Evolutionary conservation across 1,140 invertebrate genomes (phyloP).

Genomic region (Papilio helenus): DNA sequence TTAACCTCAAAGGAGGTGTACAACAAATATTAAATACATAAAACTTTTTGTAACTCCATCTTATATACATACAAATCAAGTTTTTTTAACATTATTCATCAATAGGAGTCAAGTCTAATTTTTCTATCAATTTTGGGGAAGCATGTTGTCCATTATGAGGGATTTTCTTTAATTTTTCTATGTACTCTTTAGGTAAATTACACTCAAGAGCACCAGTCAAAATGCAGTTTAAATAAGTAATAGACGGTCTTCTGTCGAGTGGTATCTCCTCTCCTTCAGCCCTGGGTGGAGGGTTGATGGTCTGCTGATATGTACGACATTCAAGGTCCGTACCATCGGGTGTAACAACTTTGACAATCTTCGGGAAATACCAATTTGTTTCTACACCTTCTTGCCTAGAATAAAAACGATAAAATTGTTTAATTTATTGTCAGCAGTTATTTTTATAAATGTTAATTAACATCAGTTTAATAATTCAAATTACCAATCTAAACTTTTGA

Average conservation of each 20-base stretch:
- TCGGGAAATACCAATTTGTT: constrained; percentile 86
- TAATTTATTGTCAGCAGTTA: neutral
- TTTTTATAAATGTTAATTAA: neutral
- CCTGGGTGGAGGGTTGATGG: constrained; percentile 73
- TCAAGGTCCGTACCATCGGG: constrained; percentile 78
- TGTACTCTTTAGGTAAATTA: constrained; percentile 82
- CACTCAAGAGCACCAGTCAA: constrained; percentile 88
- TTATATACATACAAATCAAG: constrained; percentile 12
- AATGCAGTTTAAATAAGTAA: constrained; percentile 87
- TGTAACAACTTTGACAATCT: constrained; percentile 85
- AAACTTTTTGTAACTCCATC: constrained; percentile 7
- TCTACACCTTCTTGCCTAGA: constrained; percentile 90
- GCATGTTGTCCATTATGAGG: constrained; percentile 72
- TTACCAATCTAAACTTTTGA: constrained; percentile 87
- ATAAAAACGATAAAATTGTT: constrained; percentile 41
- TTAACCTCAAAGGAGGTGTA: constrained; percentile 14
- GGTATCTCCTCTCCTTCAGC: constrained; percentile 77
- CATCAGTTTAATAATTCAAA: neutral
- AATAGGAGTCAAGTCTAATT: constrained; percentile 51
- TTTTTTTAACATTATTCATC: constrained; percentile 7
- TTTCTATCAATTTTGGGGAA: constrained; percentile 67
- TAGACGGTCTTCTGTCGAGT: constrained; percentile 86
- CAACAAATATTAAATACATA: neutral
- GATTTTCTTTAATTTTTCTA: constrained; percentile 68
- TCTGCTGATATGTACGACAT: constrained; percentile 88